Evolutionary conservation across 64 coral and sea anemone genomes (phyloP).

Genomic region (Stichodactyla helianthus): DNA sequence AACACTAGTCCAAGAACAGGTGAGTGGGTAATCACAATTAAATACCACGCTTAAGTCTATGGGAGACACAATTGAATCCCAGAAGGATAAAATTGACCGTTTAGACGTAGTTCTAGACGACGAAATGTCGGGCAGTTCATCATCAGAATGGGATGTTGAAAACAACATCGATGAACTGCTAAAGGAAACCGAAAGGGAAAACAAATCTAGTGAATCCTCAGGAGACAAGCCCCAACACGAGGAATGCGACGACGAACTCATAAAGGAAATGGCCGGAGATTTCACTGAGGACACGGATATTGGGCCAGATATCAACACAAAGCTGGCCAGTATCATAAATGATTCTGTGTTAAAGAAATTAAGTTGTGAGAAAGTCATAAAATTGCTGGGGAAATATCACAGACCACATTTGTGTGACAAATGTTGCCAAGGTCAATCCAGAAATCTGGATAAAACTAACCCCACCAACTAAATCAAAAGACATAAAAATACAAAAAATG

Average conservation of each 20-base stretch:
- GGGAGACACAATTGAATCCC: conserved; percentile 3
- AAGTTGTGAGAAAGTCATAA: not conserved
- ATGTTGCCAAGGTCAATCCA: conserved; percentile 27
- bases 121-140: not conserved
- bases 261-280: not conserved
- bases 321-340: not conserved
- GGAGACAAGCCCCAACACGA: not conserved
- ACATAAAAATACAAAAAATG: conserved; percentile 26
- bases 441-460: conserved; percentile 7
- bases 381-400: not conserved
- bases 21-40: not conserved
- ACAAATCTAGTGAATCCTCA: not conserved
- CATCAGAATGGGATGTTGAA: not conserved
- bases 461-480: not conserved
- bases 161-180: not conserved
- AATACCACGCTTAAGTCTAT: not conserved
- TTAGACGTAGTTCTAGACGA: not conserved
- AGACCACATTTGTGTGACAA: not conserved
- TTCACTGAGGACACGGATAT: not conserved
- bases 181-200: not conserved
- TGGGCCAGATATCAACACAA: conserved; percentile 9
- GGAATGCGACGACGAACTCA: conserved; percentile 1
- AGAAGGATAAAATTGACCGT: not conserved
- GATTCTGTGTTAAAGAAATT: conserved; percentile 3
- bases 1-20: conserved; percentile 1